Evolutionary conservation across 2,113 vertebrate genomes (phyloP), one percentile per base, ranked within the genome.

Genomic region (Scolopax mira): DNA sequence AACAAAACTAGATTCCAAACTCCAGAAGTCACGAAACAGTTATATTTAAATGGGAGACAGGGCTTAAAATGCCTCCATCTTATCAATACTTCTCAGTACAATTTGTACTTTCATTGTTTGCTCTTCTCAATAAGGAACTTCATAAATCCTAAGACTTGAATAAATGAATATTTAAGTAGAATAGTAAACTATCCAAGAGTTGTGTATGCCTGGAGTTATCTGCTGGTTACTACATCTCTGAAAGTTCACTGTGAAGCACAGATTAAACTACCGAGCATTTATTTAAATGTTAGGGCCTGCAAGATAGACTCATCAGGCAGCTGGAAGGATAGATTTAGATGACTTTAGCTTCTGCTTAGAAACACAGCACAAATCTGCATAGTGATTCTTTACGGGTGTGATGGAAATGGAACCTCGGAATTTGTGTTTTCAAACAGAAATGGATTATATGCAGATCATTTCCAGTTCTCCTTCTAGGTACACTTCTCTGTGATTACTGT

Each of bases 111-210:
- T 73, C 37, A 25, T 54, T 95, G 62, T 94, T 96, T 95, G 62
- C 12, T 66, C 21, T 65, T 78, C 35, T 82, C 82, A 96, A 85
- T 91, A 88, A 77, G 89, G 78, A 92, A 51, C 16, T 90, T 88
- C 13, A 46, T 39, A 70, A 85, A 62, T 77, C 74, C 78, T 70
- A 51, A 82, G 54, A 66, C 46, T 44, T 58, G 85, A 96, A 90
- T 94, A 88, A 92, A 85, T 82, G 31, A 89, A 93, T 96, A 58
- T 58, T 73, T 52, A 82, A 89, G 83, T 52, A 72, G 77, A 80
- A 90, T 28, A 39, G 77, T 87, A 94, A 92, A 94, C 66, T 61
- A 2, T 41, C n/a, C 6, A 37, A 79, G 57, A 73, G 54, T 88
- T 69, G n/a, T 77, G 49, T 73, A 18, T 61, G 62, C 79, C 86